Base-by-base conservation (phyloP, 1,140 invertebrate species). In the Drosophila tropicalis region DNA sequence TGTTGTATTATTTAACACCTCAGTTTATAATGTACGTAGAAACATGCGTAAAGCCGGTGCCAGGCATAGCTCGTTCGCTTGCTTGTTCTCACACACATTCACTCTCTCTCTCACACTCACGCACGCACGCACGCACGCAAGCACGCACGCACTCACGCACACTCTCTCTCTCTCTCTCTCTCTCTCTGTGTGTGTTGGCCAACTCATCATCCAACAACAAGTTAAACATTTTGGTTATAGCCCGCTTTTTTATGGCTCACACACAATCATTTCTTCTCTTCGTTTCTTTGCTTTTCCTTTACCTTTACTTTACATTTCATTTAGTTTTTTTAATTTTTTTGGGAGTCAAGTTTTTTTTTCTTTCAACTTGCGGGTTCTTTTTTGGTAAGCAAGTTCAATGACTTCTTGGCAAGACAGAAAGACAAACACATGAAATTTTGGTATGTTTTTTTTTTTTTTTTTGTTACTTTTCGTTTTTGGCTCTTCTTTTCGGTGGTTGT, bases 371-470 rank as follows among this genome's bases (percentile, higher is more conserved):
- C 58, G 44, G 44, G 41, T 60, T 54, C 41, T 60, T 39, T 69
- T 78, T 79, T 76, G 76, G 79, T 67, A 72, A 78, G 63, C 77
- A 87, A 82, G 84, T 87, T 87, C 84, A 87, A 70, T 81, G 84
- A 87, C 84, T 87, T 87, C 84, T 87, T 87, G 70, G 72, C 72
- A 75, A 75, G 75, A 75, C 66, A 51, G 74, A 78, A 85, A 69
- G 67, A 84, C 76, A 73, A 79, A 70, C 51, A 72, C 67, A 75
- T 70, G 44, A 51, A 51, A 51, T 71, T 78, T 80, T 70, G 57
- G 67, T 63, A 55, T 76, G 65, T 72, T 32, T 81, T 70, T 79
- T 82, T 87, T 56, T 62, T 7, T 32, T 32, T 56, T 55, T 55
- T 32, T 57, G 55, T 62, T 44, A 22, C 34, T 51, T 51, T 22